Evolutionary conservation across 2,888 invertebrate species (phyloP).

Genomic region (Oligia latruncula): DNA sequence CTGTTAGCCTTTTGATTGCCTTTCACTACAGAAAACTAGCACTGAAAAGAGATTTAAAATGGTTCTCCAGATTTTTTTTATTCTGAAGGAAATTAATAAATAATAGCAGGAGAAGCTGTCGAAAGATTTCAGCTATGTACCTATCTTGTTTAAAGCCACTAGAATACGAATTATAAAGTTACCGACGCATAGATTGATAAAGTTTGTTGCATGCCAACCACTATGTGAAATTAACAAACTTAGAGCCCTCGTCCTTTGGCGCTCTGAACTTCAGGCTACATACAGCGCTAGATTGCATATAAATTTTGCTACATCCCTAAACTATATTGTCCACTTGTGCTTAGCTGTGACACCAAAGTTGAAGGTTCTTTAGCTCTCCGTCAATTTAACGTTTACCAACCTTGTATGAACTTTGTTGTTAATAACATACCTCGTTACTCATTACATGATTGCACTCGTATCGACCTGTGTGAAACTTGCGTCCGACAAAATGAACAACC

Average conservation of each 20-base stretch:
- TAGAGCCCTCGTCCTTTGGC: slow-evolving; percentile 77
- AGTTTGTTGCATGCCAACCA: slow-evolving; percentile 82
- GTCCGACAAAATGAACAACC: slow-evolving; percentile 22
- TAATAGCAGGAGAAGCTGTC: not conserved
- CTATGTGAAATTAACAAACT: slow-evolving; percentile 87
- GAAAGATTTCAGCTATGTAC: slow-evolving; percentile 25
- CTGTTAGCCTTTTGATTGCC: slow-evolving; percentile 73
- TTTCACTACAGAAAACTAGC: slow-evolving; percentile 67
- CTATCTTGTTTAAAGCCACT: slow-evolving; percentile 38
- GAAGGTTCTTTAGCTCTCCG: not conserved
- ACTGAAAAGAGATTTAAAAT: slow-evolving; percentile 62
- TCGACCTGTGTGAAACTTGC: not conserved
- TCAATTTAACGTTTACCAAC: not conserved
- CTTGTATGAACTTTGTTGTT: not conserved
- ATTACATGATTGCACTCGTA: not conserved
- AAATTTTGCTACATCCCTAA: slow-evolving; percentile 73
- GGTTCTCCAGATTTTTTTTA: slow-evolving; percentile 42
- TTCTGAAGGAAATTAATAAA: slow-evolving; percentile 13
- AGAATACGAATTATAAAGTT: slow-evolving; percentile 74
- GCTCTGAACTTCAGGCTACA: slow-evolving; percentile 73
- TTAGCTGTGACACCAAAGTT: not conserved
- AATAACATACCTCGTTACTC: not conserved
- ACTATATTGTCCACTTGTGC: slow-evolving; percentile 54
- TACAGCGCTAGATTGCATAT: slow-evolving; percentile 76
- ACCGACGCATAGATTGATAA: slow-evolving; percentile 82